These are phyloP conservation scores for Steinernema feltiae DNA, from an alignment of 1,140 invertebrate species.

Conservation along the genomic window DNA sequence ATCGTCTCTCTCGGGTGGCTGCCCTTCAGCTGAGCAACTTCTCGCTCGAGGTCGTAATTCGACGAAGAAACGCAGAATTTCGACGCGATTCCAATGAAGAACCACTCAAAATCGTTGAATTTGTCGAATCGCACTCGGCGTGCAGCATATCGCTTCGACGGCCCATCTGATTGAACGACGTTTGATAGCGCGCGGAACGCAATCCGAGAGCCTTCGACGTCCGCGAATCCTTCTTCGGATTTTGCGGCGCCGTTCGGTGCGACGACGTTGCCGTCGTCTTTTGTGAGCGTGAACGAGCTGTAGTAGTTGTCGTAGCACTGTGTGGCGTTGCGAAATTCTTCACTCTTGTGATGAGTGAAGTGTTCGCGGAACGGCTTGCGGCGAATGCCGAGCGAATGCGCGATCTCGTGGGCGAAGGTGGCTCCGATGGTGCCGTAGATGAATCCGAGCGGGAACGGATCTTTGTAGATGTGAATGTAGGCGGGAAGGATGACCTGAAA, in stretches of 20 bases:
- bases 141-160: neutral
- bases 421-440: conserved; percentile 1
- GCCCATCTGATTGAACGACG: neutral
- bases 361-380: neutral
- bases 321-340: neutral
- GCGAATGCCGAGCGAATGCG: neutral
- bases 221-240: conserved; percentile 1
- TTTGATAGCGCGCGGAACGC: neutral
- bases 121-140: neutral
- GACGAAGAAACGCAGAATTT: neutral
- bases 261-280: neutral
- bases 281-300: neutral
- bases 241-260: neutral
- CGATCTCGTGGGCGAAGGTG: neutral
- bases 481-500: neutral
- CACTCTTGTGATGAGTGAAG: neutral
- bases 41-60: neutral
- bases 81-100: neutral
- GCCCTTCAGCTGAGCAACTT: neutral
- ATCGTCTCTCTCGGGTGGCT: neutral
- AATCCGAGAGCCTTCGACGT: neutral
- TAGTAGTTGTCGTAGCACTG: neutral
- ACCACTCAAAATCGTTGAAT: neutral
- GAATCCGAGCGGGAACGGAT: neutral
- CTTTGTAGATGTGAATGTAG: conserved; percentile 1